Conservation (phyloP, 1,140 invertebrate genomes). For the Diabrotica virgifera region DNA sequence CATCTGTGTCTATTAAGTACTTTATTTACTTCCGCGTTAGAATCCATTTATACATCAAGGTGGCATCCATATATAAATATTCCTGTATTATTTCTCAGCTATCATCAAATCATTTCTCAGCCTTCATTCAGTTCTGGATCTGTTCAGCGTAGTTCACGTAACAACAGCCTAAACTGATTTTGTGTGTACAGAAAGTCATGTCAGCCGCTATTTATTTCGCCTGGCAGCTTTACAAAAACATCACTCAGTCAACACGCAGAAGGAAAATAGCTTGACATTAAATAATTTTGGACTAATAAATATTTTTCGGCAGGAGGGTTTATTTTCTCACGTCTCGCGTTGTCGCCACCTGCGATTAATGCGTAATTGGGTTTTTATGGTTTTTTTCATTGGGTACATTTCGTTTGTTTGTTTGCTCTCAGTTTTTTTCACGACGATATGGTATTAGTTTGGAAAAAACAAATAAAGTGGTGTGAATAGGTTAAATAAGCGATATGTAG, state of each 20-base stretch:
- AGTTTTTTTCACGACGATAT: too few relatives aligned
- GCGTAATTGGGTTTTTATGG: too few relatives aligned
- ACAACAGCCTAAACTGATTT: background rate
- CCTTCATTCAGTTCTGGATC: background rate
- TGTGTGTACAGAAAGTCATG: background rate
- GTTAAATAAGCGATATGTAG: too few relatives aligned
- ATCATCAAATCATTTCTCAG: background rate
- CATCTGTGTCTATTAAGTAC: too few relatives aligned
- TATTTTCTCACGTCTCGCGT: background rate
- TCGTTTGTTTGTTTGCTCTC: too few relatives aligned
- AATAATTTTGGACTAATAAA: conserved; percentile 1
- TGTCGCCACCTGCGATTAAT: background rate
- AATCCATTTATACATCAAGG: conserved; percentile 1
- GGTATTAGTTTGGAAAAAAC: too few relatives aligned
- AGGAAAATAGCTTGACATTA: background rate
- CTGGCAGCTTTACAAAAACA: conserved; percentile 2
- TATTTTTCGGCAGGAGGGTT: background rate
- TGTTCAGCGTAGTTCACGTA: background rate
- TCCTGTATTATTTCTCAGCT: conserved; percentile 1
- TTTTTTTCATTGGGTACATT: too few relatives aligned
- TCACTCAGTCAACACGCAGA: background rate
- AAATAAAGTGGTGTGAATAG: too few relatives aligned
- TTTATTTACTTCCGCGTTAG: background rate
- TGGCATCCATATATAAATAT: background rate
- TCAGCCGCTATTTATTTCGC: background rate